Conservation (phyloP, 2,113 vertebrate genomes). For the Polypterus bichir region DNA sequence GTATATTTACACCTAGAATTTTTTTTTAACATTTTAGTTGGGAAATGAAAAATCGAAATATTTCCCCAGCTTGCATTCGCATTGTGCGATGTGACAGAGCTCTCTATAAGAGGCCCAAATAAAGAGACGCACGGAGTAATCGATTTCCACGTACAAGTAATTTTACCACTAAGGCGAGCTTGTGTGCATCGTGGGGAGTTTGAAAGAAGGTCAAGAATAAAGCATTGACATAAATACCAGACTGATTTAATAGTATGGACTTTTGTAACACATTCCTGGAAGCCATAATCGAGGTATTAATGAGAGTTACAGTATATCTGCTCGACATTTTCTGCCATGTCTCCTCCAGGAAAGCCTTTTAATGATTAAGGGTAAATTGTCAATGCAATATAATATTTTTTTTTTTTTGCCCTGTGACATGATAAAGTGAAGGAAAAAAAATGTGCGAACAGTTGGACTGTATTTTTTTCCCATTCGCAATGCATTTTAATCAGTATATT, state of each 20-base stretch:
- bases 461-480: background rate
- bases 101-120: too few relatives aligned
- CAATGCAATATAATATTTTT: background rate
- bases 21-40: too few relatives aligned
- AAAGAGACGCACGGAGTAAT: too few relatives aligned
- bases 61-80: too few relatives aligned
- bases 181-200: background rate
- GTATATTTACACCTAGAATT: too few relatives aligned
- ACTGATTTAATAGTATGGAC: constrained; percentile 7
- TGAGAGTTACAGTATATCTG: constrained; percentile 3
- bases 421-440: too few relatives aligned
- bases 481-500: constrained; percentile 14
- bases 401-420: too few relatives aligned
- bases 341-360: background rate
- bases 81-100: too few relatives aligned
- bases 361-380: constrained; percentile 6
- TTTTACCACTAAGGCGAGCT: too few relatives aligned
- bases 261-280: constrained; percentile 5
- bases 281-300: constrained; percentile 8
- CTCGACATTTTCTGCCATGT: background rate
- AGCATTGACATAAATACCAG: constrained; percentile 10
- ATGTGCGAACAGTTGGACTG: too few relatives aligned
- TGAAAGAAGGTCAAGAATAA: background rate
- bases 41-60: too few relatives aligned
- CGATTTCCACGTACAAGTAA: too few relatives aligned